A percentile compares a stretch with the other conserved stretches of the same genome.
Conservation (phyloP, 2,888 invertebrate genomes). For the Thecophora atra region DNA sequence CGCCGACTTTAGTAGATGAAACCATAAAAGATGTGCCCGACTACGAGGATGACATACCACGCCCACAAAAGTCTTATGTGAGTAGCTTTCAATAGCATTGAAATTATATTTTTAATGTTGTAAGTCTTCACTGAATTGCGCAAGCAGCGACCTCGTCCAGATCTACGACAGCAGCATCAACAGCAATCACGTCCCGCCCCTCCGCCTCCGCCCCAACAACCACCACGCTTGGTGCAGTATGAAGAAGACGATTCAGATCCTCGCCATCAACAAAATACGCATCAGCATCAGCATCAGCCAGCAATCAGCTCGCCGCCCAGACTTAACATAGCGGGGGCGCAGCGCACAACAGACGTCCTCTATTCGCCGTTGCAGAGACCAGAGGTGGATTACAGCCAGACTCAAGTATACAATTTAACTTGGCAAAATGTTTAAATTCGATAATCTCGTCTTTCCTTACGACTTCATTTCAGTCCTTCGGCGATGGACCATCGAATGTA, state of each 20-base stretch:
- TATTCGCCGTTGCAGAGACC: conserved; percentile 63
- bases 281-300: conserved; percentile 44
- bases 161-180: conserved; percentile 51
- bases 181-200: conserved; percentile 53
- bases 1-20: conserved; percentile 70
- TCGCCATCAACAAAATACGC: conserved; percentile 54
- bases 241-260: conserved; percentile 59
- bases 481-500: conserved; percentile 60
- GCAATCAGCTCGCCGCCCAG: conserved; percentile 57
- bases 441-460: not conserved
- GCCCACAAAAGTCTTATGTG: conserved; percentile 61
- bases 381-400: conserved; percentile 62
- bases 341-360: conserved; percentile 62
- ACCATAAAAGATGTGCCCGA: conserved; percentile 65
- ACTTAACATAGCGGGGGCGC: conserved; percentile 61
- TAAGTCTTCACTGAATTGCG: not conserved
- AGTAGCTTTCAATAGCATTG: conserved; percentile 37
- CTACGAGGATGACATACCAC: conserved; percentile 63
- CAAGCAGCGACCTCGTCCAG: not conserved
- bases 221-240: conserved; percentile 61
- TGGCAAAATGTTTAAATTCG: not conserved
- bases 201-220: conserved; percentile 55
- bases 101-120: not conserved
- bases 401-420: conserved; percentile 47
- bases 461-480: conserved; percentile 49